phyloP scores from a whole-genome alignment of 2,113 vertebrate species.

The Gymnorhina tibicen region DNA sequence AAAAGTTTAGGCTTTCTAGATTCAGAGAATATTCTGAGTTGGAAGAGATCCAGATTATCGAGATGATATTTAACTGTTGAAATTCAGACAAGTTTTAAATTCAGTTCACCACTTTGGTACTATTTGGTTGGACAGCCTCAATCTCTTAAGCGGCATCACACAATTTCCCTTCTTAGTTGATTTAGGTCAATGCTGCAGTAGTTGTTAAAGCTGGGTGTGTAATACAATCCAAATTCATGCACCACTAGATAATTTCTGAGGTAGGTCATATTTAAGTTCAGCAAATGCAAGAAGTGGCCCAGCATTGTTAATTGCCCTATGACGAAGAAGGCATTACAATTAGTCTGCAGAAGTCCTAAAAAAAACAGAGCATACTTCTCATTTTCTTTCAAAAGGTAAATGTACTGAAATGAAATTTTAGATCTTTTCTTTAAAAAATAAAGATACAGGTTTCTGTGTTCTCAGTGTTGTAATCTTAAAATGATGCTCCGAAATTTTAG shows the following conservation, averaged over 20 bases:
- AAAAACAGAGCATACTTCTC: neutral
- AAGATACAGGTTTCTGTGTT: neutral
- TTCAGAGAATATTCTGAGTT: neutral
- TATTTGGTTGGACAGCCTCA: neutral
- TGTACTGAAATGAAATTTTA: neutral
- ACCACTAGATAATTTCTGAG: neutral
- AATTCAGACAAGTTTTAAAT: neutral
- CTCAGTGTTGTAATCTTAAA: neutral
- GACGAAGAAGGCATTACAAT: neutral
- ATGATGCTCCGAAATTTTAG: neutral
- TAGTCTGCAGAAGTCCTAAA: neutral
- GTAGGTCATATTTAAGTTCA: neutral
- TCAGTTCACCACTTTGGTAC: neutral
- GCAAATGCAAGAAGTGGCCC: neutral
- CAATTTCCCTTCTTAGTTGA: neutral
- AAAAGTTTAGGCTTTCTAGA: neutral
- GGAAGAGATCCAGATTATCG: neutral
- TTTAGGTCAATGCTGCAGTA: neutral
- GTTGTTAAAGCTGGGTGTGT: neutral
- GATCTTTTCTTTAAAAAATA: accelerated
- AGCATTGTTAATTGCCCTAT: neutral
- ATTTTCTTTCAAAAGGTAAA: neutral
- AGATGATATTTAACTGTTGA: neutral
- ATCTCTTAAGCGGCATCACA: neutral
- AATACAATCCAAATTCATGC: neutral